A percentile compares a stretch with the other conserved stretches of the same genome.
These are phyloP conservation scores for Liposcelis brunnea DNA, from an alignment of 2,888 invertebrate species.

Conservation along the genomic window DNA sequence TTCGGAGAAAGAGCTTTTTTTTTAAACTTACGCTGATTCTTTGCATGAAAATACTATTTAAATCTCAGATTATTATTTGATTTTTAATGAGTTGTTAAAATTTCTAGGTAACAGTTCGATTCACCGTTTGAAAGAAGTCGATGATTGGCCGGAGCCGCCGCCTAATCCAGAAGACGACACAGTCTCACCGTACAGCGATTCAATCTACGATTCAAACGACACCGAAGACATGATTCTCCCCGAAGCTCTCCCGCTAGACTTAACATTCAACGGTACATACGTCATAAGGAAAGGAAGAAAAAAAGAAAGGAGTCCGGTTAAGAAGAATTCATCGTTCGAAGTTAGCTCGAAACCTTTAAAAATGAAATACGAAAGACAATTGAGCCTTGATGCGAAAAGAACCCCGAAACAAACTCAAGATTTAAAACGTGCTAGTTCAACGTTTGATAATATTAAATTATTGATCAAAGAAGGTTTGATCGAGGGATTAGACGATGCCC, in stretches of 20 bases:
- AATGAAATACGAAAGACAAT: background rate
- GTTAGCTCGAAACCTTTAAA: too few species aligned
- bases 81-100: too few species aligned
- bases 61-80: too few species aligned
- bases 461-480: conserved; percentile 52
- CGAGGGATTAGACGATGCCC: conserved; percentile 30
- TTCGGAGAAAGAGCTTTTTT: too few species aligned
- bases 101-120: conserved; percentile 54
- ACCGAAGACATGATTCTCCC: conserved; percentile 19
- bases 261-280: conserved; percentile 55
- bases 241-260: conserved; percentile 26
- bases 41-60: too few species aligned
- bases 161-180: conserved; percentile 48
- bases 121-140: conserved; percentile 47
- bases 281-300: conserved; percentile 56
- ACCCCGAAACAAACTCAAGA: conserved; percentile 25
- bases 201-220: conserved; percentile 29
- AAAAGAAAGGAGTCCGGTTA: conserved; percentile 44
- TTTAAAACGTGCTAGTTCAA: conserved; percentile 53
- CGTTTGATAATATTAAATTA: conserved; percentile 60
- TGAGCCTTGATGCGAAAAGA: conserved; percentile 1
- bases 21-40: too few species aligned
- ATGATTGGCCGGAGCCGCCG: conserved; percentile 60
- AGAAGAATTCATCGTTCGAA: conserved; percentile 20
- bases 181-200: conserved; percentile 51